These are phyloP conservation scores for Lithobates sylvaticus DNA, from an alignment of 2,797 vertebrate species.

Conservation along the genomic window DNA sequence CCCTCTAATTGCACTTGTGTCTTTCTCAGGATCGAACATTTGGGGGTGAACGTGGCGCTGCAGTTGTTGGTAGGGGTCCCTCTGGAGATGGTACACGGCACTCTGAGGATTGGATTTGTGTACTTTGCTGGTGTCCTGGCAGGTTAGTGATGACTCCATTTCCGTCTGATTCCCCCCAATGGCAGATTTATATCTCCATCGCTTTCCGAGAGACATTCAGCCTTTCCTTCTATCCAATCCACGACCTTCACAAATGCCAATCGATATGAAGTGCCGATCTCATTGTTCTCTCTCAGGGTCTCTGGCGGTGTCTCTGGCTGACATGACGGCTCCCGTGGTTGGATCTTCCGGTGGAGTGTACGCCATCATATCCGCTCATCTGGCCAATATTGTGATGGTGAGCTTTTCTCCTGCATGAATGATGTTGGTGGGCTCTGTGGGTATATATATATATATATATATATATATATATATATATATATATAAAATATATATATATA, in stretches of 20 bases:
- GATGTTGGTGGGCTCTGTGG: too few species aligned
- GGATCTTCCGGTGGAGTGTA: slow-evolving; percentile 98
- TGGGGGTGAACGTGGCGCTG: slow-evolving; percentile 93
- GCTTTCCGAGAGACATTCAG: too few species aligned
- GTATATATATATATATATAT: too few species aligned
- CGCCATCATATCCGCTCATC: slow-evolving; percentile 94
- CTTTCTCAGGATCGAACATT: slow-evolving; percentile 92
- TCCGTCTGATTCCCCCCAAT: too few species aligned
- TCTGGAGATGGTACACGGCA: slow-evolving; percentile 97
- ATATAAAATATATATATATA: too few species aligned
- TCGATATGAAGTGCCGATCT: too few species aligned
- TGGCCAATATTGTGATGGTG: slow-evolving; percentile 98
- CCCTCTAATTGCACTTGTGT: slow-evolving; percentile 63
- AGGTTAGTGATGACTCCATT: slow-evolving; percentile 75
- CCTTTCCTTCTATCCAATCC: too few species aligned
- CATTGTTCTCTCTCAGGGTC: slow-evolving; percentile 80
- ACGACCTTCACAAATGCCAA: too few species aligned
- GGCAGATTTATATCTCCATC: too few species aligned
- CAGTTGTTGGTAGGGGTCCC: slow-evolving; percentile 96
- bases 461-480: too few species aligned
- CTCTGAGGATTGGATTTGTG: slow-evolving; percentile 90
- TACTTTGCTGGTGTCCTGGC: slow-evolving; percentile 93
- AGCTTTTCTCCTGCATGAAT: slow-evolving; percentile 59
- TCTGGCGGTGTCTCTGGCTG: slow-evolving; percentile 91
- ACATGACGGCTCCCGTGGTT: slow-evolving; percentile 94